phyloP scores from a whole-genome alignment of 2,797 vertebrate genomes.

The Arrhamphus sclerolepis region DNA sequence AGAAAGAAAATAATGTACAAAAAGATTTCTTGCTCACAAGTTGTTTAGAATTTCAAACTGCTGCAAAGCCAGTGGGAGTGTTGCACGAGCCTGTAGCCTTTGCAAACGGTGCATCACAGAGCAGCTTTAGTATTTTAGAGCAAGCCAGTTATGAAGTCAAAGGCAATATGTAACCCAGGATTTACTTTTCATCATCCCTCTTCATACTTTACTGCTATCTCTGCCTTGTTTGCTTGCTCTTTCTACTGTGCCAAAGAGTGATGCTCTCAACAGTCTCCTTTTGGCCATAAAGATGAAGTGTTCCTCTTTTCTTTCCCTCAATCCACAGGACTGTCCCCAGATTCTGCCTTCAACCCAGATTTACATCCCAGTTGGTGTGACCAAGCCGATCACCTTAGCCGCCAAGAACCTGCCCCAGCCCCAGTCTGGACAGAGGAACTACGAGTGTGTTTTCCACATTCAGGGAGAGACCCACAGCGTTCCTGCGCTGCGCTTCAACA shows the following conservation, averaged over 20 bases:
- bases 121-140: constrained; percentile 13
- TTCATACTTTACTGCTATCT: constrained; percentile 26
- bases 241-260: constrained; percentile 2
- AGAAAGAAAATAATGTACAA: constrained; percentile 34
- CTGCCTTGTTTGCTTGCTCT: constrained; percentile 28
- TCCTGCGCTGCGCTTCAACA: constrained; percentile 96
- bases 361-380: constrained; percentile 94
- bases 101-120: constrained; percentile 23
- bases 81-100: constrained; percentile 39
- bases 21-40: constrained; percentile 19
- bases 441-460: constrained; percentile 96
- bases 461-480: constrained; percentile 88
- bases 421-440: constrained; percentile 94
- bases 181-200: constrained; percentile 30
- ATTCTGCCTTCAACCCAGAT: constrained; percentile 96
- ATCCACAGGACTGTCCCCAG: constrained; percentile 92
- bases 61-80: constrained; percentile 40
- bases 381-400: constrained; percentile 93
- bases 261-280: constrained; percentile 3
- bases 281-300: background rate
- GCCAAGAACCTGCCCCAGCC: constrained; percentile 97
- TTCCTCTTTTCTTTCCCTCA: constrained; percentile 9
- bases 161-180: constrained; percentile 13
- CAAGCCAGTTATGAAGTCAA: constrained; percentile 35
- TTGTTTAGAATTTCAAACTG: constrained; percentile 31